Percentiles rank a stretch among this genome's conserved stretches.
Conservation (phyloP, 64 coral and sea anemone genomes). For the Cladopsammia gracilis region DNA sequence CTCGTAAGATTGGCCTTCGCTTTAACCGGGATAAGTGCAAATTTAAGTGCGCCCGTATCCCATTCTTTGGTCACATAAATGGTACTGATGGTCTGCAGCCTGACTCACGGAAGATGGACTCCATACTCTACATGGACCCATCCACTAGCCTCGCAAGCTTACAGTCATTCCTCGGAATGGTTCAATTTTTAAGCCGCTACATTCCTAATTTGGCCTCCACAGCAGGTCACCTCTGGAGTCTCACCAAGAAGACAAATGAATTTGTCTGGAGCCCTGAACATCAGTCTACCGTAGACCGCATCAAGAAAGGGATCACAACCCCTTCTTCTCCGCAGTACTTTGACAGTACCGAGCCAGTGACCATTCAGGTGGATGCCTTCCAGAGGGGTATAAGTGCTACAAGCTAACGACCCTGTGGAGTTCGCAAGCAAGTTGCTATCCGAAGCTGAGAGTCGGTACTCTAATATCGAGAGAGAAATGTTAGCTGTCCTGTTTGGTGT, state of each 20-base stretch:
- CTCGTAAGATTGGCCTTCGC: conserved; percentile 38
- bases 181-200: conserved; percentile 48
- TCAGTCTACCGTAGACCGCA: neutral
- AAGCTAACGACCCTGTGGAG: conserved; percentile 32
- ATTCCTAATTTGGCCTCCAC: conserved; percentile 39
- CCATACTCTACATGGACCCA: conserved; percentile 23
- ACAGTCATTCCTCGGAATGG: conserved; percentile 42
- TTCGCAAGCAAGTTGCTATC: conserved; percentile 49
- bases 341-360: conserved; percentile 10
- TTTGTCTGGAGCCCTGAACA: conserved; percentile 58
- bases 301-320: conserved; percentile 25
- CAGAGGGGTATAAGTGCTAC: conserved; percentile 28
- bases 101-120: conserved; percentile 6
- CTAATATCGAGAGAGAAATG: too few relatives aligned
- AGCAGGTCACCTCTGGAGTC: conserved; percentile 16
- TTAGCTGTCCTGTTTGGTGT: too few relatives aligned
- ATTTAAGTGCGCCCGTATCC: conserved; percentile 50
- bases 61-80: conserved; percentile 9
- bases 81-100: conserved; percentile 19
- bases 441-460: too few relatives aligned
- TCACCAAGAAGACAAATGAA: conserved; percentile 38
- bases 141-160: conserved; percentile 2
- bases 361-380: conserved; percentile 47
- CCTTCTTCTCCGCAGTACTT: conserved; percentile 28
- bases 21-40: conserved; percentile 58